These are phyloP conservation scores for Drymodes brunneopygia DNA, from an alignment of 2,113 vertebrate species.

Conservation along the genomic window DNA sequence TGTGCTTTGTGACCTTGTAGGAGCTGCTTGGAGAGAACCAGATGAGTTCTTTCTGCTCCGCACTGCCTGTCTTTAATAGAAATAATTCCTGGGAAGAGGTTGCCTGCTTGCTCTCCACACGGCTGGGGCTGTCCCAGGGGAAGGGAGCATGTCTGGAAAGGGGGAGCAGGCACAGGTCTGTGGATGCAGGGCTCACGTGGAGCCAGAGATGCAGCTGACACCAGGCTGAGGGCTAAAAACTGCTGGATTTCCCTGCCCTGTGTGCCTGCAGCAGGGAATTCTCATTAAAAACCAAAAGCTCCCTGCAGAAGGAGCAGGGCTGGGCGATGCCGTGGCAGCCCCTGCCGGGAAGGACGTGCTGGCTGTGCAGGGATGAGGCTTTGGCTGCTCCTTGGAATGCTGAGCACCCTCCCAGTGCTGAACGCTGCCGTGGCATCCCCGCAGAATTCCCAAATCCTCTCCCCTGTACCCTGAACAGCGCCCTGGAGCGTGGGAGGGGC, in stretches of 20 bases:
- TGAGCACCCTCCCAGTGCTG: neutral
- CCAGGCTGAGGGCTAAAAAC: rapidly evolving
- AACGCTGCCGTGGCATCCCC: rapidly evolving
- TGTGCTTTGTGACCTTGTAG: rapidly evolving
- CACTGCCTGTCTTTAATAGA: neutral
- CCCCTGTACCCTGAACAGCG: neutral
- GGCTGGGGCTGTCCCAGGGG: neutral
- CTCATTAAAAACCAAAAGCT: neutral
- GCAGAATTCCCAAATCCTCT: neutral
- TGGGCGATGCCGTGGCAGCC: rapidly evolving
- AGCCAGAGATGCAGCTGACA: neutral
- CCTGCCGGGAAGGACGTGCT: neutral
- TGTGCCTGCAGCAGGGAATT: neutral
- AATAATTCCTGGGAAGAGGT: neutral
- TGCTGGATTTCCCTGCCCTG: neutral
- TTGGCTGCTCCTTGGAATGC: neutral
- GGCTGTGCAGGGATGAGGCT: neutral
- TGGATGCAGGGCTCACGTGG: rapidly evolving
- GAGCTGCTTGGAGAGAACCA: neutral
- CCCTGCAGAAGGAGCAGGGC: neutral
- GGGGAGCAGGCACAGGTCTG: rapidly evolving
- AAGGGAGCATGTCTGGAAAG: rapidly evolving
- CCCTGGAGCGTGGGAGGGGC: neutral
- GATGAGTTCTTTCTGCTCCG: neutral
- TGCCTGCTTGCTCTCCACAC: rapidly evolving